Evolutionary conservation across 1,140 invertebrate species (phyloP), one percentile per base, ranked within the genome.

Genomic region (Polypedilum vanderplanki): DNA sequence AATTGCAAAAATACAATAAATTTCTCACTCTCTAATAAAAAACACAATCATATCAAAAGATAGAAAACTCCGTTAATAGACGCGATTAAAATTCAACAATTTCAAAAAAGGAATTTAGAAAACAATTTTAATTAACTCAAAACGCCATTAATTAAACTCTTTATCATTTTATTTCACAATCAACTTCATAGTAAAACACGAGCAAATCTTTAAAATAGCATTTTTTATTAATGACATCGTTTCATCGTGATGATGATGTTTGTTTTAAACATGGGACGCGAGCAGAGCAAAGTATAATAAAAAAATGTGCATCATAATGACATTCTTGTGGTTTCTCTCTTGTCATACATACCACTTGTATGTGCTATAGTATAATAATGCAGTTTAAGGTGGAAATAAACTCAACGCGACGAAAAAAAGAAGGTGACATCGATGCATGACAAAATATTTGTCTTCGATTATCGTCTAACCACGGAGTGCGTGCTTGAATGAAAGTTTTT

Each of bases 371-470:
- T 15, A 12, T n/a, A 57, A 57, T 57, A 57, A 57, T n/a, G n/a
- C 15, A 46, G 12, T n/a, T 57, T n/a, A 12, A 57, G 12, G 46
- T 57, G 41, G 15, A 15, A 8, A 46, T 46, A 46, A 1, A 46
- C 15, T 10, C 41, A 46, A 46, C 41, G 41, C 41, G 1, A 1
- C 41, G 2, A 46, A 57, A 57, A 57, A 0, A 83, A 83, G 79
- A 85, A 86, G 76, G 81, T 85, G 40, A 78, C 83, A 3, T 79
- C 84, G 80, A 85, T 86, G 41, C 46, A 64, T 75, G 41, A 24
- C 40, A 64, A 75, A 75, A 75, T 74, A 40, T 74, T 74, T 74
- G 40, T 74, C 22, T 75, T 33, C 41, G 41, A 24, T 40, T 41
- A 74, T 46, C 73, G 18, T 33, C 41, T 74, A 5, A 18, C 41